Base-by-base conservation (phyloP, 2,888 invertebrate genomes). In the Tetramorium bicarinatum region DNA sequence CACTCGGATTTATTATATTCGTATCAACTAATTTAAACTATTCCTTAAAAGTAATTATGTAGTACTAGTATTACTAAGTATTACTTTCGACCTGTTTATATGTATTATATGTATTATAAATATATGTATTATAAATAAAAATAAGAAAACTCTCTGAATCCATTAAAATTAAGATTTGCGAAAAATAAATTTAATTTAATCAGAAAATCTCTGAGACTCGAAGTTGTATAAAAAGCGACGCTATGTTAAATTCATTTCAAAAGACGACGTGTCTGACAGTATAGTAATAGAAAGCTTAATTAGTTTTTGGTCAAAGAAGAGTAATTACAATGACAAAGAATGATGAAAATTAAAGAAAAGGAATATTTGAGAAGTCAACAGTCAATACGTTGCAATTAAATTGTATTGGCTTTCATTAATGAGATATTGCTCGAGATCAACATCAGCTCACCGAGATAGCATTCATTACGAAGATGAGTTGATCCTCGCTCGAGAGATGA, bases 401-500 rank as follows among this genome's bases (percentile, higher is more conserved):
- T 56, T 80, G 56, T 72, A 44, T 67, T 69, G 64, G 75, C 49
- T 75, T 80, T 79, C 77, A 41, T 74, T 88, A 87, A 89, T 85
- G 87, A 89, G 82, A 83, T 89, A 83, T 83, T 59, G 77, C 74
- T 25, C 67, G 75, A 75, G 83, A 85, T 89, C 71, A 76, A 71
- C 87, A 49, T 82, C 66, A 82, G 77, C 80, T 88, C 82, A 80
- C 83, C 56, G 69, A 85, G 88, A 88, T 85, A 87, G 87, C 88
- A 88, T 91, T 87, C 90, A 91, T 92, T 92, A 91, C 84, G 82
- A n/a, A 66, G 77, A 86, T 56, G 85, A 64, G 41, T 66, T 44
- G 52, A 56, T 66, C 18, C 44, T 49, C 62, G 76, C 87, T 89
- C 87, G 85, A 90, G 25, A 66, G 7, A n/a, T n/a, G n/a, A 64